phyloP scores from a whole-genome alignment of 2,113 vertebrate genomes.

The Phrynocephalus versicolor region DNA sequence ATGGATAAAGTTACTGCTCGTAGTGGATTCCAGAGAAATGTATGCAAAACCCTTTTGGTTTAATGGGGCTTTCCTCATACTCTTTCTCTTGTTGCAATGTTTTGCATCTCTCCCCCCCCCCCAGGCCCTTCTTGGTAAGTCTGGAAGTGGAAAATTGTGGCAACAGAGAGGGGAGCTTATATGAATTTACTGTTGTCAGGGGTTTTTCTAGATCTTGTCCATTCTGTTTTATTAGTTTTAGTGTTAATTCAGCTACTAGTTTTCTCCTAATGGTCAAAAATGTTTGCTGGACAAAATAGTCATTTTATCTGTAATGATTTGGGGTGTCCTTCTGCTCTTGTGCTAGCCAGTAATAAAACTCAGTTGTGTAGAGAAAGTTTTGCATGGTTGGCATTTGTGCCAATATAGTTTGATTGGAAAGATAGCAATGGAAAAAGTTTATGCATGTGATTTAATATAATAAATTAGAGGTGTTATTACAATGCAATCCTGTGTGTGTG shows the following conservation, averaged over 20 bases:
- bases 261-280: not conserved
- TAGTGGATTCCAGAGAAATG: not conserved
- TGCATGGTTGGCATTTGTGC: not conserved
- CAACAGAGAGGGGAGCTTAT: not conserved
- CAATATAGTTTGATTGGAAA: not conserved
- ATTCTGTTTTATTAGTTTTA: not conserved
- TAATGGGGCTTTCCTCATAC: not conserved
- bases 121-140: not conserved
- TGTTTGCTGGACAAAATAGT: not conserved
- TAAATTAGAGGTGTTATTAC: not conserved
- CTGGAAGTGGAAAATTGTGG: not conserved
- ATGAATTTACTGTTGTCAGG: not conserved
- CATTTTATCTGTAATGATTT: not conserved
- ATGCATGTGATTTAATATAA: not conserved
- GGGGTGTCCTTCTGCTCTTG: not conserved
- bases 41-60: not conserved
- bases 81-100: not conserved
- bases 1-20: not conserved
- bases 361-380: not conserved
- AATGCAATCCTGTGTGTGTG: not conserved
- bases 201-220: not conserved
- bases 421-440: not conserved
- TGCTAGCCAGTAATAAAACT: not conserved
- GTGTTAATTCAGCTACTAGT: not conserved
- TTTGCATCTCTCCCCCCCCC: not conserved